Conservation (phyloP, 1,140 invertebrate genomes). For the Prorops nasuta region DNA sequence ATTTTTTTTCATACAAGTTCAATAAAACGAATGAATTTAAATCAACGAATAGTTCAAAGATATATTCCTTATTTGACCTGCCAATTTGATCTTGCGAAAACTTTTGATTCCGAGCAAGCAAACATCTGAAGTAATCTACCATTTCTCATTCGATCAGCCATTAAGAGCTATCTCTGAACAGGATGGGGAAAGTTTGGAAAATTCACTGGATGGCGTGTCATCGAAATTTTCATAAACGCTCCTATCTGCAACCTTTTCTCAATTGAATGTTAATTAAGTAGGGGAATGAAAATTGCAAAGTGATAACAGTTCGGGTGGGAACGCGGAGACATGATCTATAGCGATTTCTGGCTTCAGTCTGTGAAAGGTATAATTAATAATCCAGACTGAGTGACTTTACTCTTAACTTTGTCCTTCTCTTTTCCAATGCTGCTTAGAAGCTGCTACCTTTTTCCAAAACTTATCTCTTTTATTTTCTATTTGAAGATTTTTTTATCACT, state of each 20-base stretch:
- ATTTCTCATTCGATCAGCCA: constrained; percentile 21
- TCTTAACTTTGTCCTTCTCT: neutral
- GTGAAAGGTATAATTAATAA: constrained; percentile 28
- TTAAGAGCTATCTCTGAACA: constrained; percentile 16
- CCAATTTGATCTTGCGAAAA: constrained; percentile 9
- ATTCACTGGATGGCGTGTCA: constrained; percentile 14
- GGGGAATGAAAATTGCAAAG: constrained; percentile 3
- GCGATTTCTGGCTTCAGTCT: constrained; percentile 11
- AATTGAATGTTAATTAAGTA: constrained; percentile 29
- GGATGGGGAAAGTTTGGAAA: constrained; percentile 6
- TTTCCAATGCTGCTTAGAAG: neutral
- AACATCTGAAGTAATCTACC: constrained; percentile 11
- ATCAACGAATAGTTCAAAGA: no score
- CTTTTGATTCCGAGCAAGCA: constrained; percentile 15
- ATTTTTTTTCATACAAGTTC: no score
- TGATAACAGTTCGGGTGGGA: neutral
- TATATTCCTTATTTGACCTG: no score
- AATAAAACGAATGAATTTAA: no score
- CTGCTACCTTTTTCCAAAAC: neutral
- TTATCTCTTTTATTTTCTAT: neutral
- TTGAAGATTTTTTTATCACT: no score
- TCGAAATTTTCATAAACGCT: constrained; percentile 27
- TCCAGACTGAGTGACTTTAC: neutral
- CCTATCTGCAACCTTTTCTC: constrained; percentile 4
- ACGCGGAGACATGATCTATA: constrained; percentile 9